Evolutionary conservation across 2,113 vertebrate genomes (phyloP).

Genomic region (Tachuris rubrigastra): DNA sequence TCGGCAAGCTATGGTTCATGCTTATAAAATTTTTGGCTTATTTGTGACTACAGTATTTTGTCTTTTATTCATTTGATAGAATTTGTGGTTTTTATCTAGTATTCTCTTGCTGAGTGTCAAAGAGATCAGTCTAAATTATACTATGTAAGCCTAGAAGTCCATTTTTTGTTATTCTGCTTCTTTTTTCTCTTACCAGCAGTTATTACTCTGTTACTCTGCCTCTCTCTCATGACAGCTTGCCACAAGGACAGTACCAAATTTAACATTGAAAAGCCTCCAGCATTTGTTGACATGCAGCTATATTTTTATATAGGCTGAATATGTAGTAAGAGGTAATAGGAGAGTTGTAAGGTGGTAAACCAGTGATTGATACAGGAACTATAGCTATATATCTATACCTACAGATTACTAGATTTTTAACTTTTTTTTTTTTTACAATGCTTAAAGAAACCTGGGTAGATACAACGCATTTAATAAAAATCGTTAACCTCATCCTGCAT

Average conservation of each 20-base stretch:
- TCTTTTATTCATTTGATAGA: background rate
- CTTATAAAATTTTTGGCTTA: background rate
- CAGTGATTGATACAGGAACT: background rate
- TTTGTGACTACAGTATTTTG: background rate
- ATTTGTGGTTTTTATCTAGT: background rate
- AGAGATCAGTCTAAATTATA: background rate
- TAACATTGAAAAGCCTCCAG: background rate
- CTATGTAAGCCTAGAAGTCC: background rate
- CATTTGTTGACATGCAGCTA: background rate
- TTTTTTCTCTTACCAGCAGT: background rate
- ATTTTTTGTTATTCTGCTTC: background rate
- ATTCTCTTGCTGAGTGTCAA: background rate
- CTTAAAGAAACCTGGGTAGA: background rate
- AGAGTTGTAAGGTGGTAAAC: background rate
- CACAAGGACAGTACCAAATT: background rate
- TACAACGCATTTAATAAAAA: background rate
- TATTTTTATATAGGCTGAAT: background rate
- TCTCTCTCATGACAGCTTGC: background rate
- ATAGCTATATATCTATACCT: background rate
- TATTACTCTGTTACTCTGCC: background rate
- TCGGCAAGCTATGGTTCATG: background rate
- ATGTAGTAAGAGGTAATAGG: background rate
- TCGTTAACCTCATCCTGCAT: too few species aligned
- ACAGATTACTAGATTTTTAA: background rate
- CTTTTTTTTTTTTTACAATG: background rate